phyloP scores from a whole-genome alignment of 1,140 invertebrate species.

The Dendroctonus valens region DNA sequence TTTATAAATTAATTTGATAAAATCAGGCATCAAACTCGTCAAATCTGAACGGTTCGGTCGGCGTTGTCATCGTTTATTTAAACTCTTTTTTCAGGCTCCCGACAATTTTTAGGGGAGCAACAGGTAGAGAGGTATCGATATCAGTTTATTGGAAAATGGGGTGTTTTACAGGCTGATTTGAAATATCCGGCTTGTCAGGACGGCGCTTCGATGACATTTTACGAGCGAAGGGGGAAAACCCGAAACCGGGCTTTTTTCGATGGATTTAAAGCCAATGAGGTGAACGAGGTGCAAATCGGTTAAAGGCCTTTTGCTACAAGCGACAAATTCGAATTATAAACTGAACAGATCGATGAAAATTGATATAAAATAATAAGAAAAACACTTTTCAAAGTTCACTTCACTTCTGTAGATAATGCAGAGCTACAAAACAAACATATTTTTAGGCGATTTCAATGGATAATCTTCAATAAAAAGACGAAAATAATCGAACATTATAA shows the following conservation, averaged over 20 bases:
- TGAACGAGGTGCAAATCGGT: conserved; percentile 21
- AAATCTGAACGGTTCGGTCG: too few species aligned
- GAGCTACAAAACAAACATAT: too few species aligned
- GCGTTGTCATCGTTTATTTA: conserved; percentile 21
- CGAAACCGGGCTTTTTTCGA: conserved; percentile 13
- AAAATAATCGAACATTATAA: too few species aligned
- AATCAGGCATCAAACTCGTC: too few species aligned
- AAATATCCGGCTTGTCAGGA: conserved; percentile 43
- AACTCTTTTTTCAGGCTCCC: conserved; percentile 35
- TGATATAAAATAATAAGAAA: too few species aligned
- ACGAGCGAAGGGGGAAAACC: conserved; percentile 21
- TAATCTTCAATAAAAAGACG: too few species aligned
- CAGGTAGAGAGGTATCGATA: conserved; percentile 49
- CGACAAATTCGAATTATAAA: too few species aligned
- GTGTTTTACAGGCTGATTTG: conserved; percentile 44
- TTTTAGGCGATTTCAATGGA: too few species aligned
- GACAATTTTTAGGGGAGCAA: conserved; percentile 40
- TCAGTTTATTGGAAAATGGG: conserved; percentile 52
- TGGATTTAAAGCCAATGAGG: not conserved
- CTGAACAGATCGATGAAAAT: too few species aligned
- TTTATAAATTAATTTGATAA: too few species aligned
- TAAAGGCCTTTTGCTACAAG: not conserved
- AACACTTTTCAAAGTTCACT: too few species aligned
- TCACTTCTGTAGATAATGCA: too few species aligned
- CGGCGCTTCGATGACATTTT: conserved; percentile 33